These are phyloP conservation scores for Saccostrea echinata DNA, from an alignment of 1,140 invertebrate genomes.

Conservation along the genomic window DNA sequence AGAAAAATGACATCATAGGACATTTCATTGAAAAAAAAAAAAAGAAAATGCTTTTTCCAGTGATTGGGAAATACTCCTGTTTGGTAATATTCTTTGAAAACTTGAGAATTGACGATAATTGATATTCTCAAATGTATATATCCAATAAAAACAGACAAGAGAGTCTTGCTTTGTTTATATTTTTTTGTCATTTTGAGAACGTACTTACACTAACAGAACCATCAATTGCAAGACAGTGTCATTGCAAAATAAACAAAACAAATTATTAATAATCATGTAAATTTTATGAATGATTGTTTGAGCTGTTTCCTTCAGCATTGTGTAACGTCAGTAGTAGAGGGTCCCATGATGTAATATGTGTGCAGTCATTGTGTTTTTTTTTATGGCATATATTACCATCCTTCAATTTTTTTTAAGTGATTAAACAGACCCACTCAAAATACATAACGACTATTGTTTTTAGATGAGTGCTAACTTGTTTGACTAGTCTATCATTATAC, in stretches of 20 bases:
- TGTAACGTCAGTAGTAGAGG: background rate
- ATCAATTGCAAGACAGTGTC: too few relatives aligned
- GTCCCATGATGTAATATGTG: too few relatives aligned
- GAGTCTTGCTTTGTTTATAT: background rate
- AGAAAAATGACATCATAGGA: too few relatives aligned
- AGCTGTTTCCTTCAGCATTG: background rate
- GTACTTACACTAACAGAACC: too few relatives aligned
- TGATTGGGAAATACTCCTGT: background rate
- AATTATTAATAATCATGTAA: constrained; percentile 5
- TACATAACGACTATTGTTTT: background rate
- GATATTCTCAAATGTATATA: background rate
- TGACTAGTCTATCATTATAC: background rate
- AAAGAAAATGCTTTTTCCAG: background rate
- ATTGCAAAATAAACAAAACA: background rate
- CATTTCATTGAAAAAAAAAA: too few relatives aligned
- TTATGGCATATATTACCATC: too few relatives aligned
- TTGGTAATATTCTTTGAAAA: background rate
- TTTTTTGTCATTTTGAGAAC: background rate
- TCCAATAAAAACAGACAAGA: too few relatives aligned
- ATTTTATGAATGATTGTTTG: constrained; percentile 7
- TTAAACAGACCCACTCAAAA: background rate
- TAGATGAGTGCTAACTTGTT: background rate
- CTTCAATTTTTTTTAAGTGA: too few relatives aligned
- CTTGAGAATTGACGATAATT: background rate
- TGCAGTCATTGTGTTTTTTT: too few relatives aligned